Base-by-base conservation (phyloP, 2,797 vertebrate genomes). In the Kryptopterus vitreolus region DNA sequence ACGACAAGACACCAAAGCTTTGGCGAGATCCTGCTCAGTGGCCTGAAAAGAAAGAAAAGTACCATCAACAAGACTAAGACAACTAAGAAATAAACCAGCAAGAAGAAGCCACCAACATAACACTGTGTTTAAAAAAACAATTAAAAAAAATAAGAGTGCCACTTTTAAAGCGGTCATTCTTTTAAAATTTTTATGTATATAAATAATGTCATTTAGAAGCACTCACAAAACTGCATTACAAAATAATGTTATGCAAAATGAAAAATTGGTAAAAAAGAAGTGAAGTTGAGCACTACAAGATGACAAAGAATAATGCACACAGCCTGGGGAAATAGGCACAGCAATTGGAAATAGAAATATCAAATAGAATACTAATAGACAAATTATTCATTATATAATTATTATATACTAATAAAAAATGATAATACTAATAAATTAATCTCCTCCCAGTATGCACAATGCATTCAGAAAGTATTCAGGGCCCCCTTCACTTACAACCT, bases 11-110 rank as follows among this genome's bases (percentile, higher is more conserved):
- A 71, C 87, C 63, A 88, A 80, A 76, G 86, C 82, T 87, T 83
- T 84, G 78, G 76, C 43, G 6, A 88, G 74, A 82, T 90, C 86
- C 69, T 84, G 87, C 38, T 88, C 70, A 20, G 87, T 58, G 8
- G 76, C 86, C 93, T 93, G 83, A 73, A 63, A 80, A 46, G 16
- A 68, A 31, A 61, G 10, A 24, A 55, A 76, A n/a, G 61, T 3
- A 58, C 26, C 4, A 10, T 43, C 38, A 43, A 7, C 10, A 43
- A 43, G 9, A 38, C 20, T n/a, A 38, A 66, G n/a, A 22, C 9
- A 22, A 43, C 10, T n/a, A 66, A 2, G 11, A 66, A 11, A n/a
- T n/a, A n/a, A n/a, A n/a, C n/a, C n/a, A n/a, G n/a, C n/a, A n/a
- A n/a, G n/a, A n/a, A n/a, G n/a, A n/a, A n/a, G n/a, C n/a, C n/a